phyloP scores from a whole-genome alignment of 1,140 invertebrate genomes.

The Pemphigus obesinymphae region DNA sequence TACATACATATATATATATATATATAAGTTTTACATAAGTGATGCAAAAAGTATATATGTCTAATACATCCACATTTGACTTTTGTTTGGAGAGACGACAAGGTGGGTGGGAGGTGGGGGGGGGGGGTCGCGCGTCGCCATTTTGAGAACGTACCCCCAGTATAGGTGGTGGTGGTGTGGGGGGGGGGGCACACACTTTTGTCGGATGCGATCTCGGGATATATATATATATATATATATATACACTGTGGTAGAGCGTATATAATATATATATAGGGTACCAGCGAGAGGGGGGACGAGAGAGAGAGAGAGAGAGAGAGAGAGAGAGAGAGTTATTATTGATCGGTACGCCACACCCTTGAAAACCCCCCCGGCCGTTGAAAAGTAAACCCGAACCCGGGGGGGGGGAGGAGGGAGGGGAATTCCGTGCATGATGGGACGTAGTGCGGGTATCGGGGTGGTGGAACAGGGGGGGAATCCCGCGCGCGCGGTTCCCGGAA shows the following conservation, averaged over 20 bases:
- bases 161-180: neutral
- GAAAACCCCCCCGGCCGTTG: constrained; percentile 27
- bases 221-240: too few species aligned
- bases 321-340: neutral
- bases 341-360: constrained; percentile 40
- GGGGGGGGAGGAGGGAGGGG: neutral
- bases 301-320: neutral
- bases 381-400: constrained; percentile 8
- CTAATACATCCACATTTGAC: neutral
- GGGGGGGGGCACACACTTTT: constrained; percentile 21
- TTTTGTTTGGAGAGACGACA: neutral
- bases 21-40: too few species aligned
- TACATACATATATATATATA: neutral
- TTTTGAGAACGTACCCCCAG: constrained; percentile 18
- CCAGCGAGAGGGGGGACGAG: neutral
- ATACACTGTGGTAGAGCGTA: neutral
- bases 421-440: neutral
- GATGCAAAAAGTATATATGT: neutral
- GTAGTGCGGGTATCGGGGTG: neutral
- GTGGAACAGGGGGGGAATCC: neutral
- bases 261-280: neutral
- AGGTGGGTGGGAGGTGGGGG: neutral
- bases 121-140: constrained; percentile 12
- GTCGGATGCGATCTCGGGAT: neutral
- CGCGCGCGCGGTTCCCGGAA: constrained; percentile 21